phyloP scores from a whole-genome alignment of 1,140 invertebrate genomes.

The Drosophila ogumai region DNA sequence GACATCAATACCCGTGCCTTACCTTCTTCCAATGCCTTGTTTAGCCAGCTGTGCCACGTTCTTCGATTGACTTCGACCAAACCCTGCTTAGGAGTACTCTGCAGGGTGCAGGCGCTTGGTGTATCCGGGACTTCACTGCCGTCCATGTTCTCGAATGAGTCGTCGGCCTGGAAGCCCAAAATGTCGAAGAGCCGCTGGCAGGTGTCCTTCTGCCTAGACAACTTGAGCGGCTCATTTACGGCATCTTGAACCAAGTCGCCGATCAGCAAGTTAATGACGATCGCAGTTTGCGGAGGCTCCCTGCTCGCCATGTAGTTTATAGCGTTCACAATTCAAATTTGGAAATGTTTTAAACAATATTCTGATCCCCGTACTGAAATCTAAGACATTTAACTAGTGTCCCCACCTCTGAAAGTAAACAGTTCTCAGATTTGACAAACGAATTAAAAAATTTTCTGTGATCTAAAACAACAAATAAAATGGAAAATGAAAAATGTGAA shows the following conservation, averaged over 20 bases:
- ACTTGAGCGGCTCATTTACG: slow-evolving; percentile 29
- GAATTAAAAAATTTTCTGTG: slow-evolving; percentile 24
- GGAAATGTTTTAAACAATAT: slow-evolving; percentile 32
- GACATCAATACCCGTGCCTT: neutral
- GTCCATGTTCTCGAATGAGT: neutral
- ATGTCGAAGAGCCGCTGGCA: slow-evolving; percentile 64
- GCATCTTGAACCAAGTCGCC: slow-evolving; percentile 61
- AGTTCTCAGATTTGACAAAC: slow-evolving; percentile 4
- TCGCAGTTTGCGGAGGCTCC: slow-evolving; percentile 39
- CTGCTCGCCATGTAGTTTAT: slow-evolving; percentile 56
- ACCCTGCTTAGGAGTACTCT: neutral
- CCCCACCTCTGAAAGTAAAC: slow-evolving; percentile 6
- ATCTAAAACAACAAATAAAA: neutral
- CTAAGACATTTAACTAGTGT: slow-evolving; percentile 27
- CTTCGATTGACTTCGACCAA: neutral
- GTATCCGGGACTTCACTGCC: neutral
- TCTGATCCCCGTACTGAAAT: slow-evolving; percentile 7
- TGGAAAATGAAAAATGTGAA: slow-evolving; percentile 10
- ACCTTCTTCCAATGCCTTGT: slow-evolving; percentile 45
- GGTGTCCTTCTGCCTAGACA: slow-evolving; percentile 19
- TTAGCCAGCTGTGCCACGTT: slow-evolving; percentile 57
- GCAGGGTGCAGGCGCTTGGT: slow-evolving; percentile 15
- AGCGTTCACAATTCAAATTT: slow-evolving; percentile 48
- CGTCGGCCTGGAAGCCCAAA: slow-evolving; percentile 43
- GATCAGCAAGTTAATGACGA: slow-evolving; percentile 57